phyloP scores from a whole-genome alignment of 2,113 vertebrate genomes.

The Orthonyx spaldingii region DNA sequence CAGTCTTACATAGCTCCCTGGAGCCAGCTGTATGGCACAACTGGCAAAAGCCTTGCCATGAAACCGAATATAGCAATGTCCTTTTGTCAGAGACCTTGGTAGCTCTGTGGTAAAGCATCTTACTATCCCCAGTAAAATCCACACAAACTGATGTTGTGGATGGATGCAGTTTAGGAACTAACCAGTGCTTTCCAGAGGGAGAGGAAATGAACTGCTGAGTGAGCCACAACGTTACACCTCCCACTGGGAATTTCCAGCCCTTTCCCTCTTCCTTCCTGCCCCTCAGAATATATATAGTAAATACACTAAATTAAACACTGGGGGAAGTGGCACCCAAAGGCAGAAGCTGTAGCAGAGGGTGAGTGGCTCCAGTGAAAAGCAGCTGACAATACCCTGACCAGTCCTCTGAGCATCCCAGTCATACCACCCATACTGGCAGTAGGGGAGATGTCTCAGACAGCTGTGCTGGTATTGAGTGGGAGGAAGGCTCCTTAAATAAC shows the following conservation, averaged over 20 bases:
- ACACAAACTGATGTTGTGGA: not conserved
- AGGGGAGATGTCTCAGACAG: not conserved
- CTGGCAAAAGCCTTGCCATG: not conserved
- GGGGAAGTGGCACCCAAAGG: not conserved
- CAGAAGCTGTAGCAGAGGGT: not conserved
- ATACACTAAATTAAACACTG: not conserved
- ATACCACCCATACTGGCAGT: not conserved
- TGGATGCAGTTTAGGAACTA: not conserved
- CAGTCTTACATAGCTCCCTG: not conserved
- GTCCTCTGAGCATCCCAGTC: slow-evolving; percentile 10
- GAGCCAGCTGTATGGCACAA: not conserved
- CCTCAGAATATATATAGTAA: not conserved
- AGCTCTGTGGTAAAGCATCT: not conserved
- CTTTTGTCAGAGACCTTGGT: not conserved
- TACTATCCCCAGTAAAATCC: not conserved
- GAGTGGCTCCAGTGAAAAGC: not conserved
- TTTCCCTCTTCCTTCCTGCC: slow-evolving; percentile 58
- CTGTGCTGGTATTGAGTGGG: not conserved
- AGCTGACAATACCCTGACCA: slow-evolving; percentile 8
- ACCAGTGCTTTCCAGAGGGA: not conserved
- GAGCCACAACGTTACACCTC: not conserved
- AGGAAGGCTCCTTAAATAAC: slow-evolving; percentile 50
- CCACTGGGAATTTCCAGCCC: slow-evolving; percentile 33
- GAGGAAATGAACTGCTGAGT: not conserved
- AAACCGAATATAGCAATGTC: not conserved